A percentile compares a stretch with the other conserved stretches of the same genome.
Evolutionary conservation across 2,888 invertebrate genomes (phyloP).

Genomic region (Odontomyia ornata): DNA sequence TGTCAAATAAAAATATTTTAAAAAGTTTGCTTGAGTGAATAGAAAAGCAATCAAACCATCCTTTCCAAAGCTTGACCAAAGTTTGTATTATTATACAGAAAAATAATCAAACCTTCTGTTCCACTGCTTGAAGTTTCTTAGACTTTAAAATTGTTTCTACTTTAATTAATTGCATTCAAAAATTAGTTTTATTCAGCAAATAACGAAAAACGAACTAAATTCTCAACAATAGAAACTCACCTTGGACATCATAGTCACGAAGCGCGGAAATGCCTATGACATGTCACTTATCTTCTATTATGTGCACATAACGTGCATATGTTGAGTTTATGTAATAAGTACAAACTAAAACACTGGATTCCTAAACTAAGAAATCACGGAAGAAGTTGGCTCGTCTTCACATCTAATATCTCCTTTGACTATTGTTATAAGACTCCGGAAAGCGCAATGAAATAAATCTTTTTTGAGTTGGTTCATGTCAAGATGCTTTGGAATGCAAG

Average conservation of each 20-base stretch:
- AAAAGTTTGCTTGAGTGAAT: too few relatives aligned
- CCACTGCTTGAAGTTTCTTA: too few relatives aligned
- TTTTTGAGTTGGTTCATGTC: background rate
- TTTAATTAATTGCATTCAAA: too few relatives aligned
- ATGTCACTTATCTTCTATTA: conserved; percentile 13
- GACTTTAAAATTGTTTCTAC: too few relatives aligned
- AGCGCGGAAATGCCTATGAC: background rate
- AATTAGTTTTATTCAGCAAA: background rate
- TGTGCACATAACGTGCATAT: background rate
- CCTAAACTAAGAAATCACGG: background rate
- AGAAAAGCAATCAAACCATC: too few relatives aligned
- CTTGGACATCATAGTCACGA: conserved; percentile 15
- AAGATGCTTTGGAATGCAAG: conserved; percentile 2
- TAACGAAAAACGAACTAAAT: background rate
- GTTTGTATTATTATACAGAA: too few relatives aligned
- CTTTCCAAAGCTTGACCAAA: too few relatives aligned
- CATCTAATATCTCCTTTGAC: background rate
- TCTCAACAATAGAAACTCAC: conserved; percentile 7
- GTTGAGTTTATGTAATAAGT: conserved; percentile 1
- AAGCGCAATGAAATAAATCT: background rate
- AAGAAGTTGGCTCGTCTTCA: background rate
- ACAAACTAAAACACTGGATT: background rate
- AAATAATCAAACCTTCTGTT: too few relatives aligned
- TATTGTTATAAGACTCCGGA: background rate
- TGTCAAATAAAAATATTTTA: too few relatives aligned